phyloP scores from a whole-genome alignment of 2,113 vertebrate genomes.

The Calyptommatus sinebrachiatus region DNA sequence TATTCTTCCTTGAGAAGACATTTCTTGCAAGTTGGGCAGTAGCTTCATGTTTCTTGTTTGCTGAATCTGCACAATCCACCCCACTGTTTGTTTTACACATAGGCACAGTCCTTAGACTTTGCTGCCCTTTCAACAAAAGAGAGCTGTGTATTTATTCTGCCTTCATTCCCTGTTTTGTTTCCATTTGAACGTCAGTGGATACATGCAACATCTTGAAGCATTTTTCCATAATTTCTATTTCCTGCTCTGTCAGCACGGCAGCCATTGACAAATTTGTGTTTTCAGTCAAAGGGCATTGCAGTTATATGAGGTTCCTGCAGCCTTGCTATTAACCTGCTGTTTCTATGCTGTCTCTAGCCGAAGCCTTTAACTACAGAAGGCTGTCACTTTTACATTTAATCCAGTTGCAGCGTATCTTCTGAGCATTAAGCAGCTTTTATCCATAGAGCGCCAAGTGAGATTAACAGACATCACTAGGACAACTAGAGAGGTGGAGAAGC shows the following conservation, averaged over 20 bases:
- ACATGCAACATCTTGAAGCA: background rate
- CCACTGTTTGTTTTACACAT: too few relatives aligned
- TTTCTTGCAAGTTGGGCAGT: background rate
- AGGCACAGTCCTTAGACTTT: background rate
- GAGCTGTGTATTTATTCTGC: background rate
- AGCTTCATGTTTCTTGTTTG: too few relatives aligned
- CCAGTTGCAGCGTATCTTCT: constrained; percentile 48
- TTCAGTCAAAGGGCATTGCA: rapidly evolving
- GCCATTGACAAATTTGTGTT: rapidly evolving
- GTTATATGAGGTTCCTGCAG: constrained; percentile 31
- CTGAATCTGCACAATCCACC: too few relatives aligned
- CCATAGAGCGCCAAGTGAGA: constrained; percentile 46
- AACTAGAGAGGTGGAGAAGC: constrained; percentile 10
- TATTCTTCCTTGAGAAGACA: constrained; percentile 29
- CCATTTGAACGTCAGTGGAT: background rate
- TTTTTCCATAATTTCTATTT: background rate
- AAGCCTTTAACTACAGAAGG: constrained; percentile 37
- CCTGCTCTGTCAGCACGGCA: constrained; percentile 15
- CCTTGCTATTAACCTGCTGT: constrained; percentile 11
- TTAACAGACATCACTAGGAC: constrained; percentile 34
- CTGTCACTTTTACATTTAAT: constrained; percentile 41
- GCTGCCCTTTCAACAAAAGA: background rate
- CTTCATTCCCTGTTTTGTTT: background rate
- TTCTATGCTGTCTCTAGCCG: background rate
- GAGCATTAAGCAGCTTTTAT: constrained; percentile 56